Conservation (phyloP, 2,888 invertebrate genomes). For the Leptodirus hochenwartii region DNA sequence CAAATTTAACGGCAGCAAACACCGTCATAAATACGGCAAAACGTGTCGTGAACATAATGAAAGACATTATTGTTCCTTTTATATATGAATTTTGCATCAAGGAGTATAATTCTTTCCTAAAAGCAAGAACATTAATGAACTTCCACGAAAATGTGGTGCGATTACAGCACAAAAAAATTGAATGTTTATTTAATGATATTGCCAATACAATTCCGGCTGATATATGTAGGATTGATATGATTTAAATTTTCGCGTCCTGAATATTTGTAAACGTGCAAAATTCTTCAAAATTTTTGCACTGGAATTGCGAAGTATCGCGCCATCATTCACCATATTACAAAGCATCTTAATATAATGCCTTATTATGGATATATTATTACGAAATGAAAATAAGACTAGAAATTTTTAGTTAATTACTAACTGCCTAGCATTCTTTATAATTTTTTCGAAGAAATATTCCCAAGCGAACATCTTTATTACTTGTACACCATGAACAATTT, state of each 20-base stretch:
- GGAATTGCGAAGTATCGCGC: background rate
- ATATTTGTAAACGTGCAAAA: too few relatives aligned
- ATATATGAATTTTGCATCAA: slow-evolving; percentile 40
- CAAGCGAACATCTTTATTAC: slow-evolving; percentile 93
- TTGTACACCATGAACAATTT: slow-evolving; percentile 75
- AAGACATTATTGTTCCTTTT: slow-evolving; percentile 46
- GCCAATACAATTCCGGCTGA: too few relatives aligned
- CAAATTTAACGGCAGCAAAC: slow-evolving; percentile 29
- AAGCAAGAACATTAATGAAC: too few relatives aligned
- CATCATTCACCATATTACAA: slow-evolving; percentile 1
- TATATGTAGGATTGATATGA: too few relatives aligned
- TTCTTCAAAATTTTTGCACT: too few relatives aligned
- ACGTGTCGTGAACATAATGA: slow-evolving; percentile 56
- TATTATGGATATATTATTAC: too few relatives aligned
- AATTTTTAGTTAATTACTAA: slow-evolving; percentile 20
- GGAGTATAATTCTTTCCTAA: slow-evolving; percentile 32
- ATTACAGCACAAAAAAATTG: too few relatives aligned
- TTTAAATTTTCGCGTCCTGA: too few relatives aligned
- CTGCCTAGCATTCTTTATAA: slow-evolving; percentile 37
- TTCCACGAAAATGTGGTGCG: too few relatives aligned
- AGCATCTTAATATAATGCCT: background rate
- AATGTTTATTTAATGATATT: too few relatives aligned
- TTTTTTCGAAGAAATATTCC: slow-evolving; percentile 65
- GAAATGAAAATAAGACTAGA: slow-evolving; percentile 4
- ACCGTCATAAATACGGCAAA: slow-evolving; percentile 50